Base-by-base conservation (phyloP, 2,888 invertebrate genomes). In the Pediacus dermestoides region DNA sequence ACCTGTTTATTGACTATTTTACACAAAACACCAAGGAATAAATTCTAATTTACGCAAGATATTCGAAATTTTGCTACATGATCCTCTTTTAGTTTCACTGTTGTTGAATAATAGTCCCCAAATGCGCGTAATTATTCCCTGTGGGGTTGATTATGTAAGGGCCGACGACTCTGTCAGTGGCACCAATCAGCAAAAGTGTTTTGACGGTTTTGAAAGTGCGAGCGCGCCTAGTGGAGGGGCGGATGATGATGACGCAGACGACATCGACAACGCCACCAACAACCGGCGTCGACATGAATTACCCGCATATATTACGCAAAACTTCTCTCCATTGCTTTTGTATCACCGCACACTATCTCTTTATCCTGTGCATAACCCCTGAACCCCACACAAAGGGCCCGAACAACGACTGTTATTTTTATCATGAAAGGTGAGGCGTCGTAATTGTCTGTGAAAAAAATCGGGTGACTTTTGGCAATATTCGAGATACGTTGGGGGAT, bases 281-380 rank as follows among this genome's bases (percentile, higher is more conserved):
- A 25, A 13, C 13, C 11, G 37, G 11, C 37, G 36, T 16, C 34
- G 15, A 16, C 25, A 16, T 23, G 27, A 23, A 42, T 25, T 42
- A 11, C 25, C 32, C 42, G 38, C 38, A 38, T 40, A 30, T 18
- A 40, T 35, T 35, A 40, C 16, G 18, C 16, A 21, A 32, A 31
- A 37, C 25, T 37, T 18, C 18, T 10, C 39, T 28, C 9, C 28
- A 27, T 22, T 16, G 11, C 34, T 31, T 34, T 37, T 37, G 7
- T 6, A 31, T 34, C 25, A 16, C 13, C 26, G n/a, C n/a, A n/a
- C n/a, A 15, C 34, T 42, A 38, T 42, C 38, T 31, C 34, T 35
- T 31, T 25, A 37, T 36, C 33, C n/a, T n/a, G n/a, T n/a, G n/a
- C n/a, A 6, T 7, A 18, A n/a, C 21, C 21, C 21, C 21, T 18